Evolutionary conservation across 1,140 invertebrate species (phyloP).

Genomic region (Heliconius himera): DNA sequence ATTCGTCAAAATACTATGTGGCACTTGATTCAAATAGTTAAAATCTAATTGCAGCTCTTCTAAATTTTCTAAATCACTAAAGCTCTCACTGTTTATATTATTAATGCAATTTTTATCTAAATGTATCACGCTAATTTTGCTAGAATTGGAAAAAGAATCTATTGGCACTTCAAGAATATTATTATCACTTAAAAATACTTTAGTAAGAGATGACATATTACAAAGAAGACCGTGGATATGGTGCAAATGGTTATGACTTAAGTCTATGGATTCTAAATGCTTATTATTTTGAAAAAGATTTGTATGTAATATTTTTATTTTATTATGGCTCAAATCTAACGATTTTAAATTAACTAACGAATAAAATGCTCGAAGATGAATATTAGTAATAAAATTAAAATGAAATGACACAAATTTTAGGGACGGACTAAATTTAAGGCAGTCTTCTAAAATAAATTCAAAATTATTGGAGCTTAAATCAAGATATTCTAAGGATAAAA

Average conservation of each 20-base stretch:
- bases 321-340: constrained; percentile 93
- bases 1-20: constrained; percentile 75
- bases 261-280: constrained; percentile 89
- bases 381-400: constrained; percentile 90
- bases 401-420: constrained; percentile 91
- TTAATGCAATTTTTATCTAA: constrained; percentile 76
- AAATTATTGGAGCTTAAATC: constrained; percentile 95
- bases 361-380: constrained; percentile 90
- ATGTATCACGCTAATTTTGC: constrained; percentile 76
- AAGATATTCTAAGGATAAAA: constrained; percentile 88
- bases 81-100: constrained; percentile 77
- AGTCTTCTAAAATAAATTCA: constrained; percentile 88
- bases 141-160: constrained; percentile 91
- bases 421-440: constrained; percentile 92
- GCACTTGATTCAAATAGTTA: constrained; percentile 78
- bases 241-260: constrained; percentile 95
- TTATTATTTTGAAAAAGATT: constrained; percentile 89
- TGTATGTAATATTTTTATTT: constrained; percentile 89
- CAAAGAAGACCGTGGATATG: constrained; percentile 91
- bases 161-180: constrained; percentile 93
- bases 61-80: constrained; percentile 73
- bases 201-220: constrained; percentile 88
- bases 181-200: constrained; percentile 93
- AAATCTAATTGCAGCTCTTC: constrained; percentile 71
- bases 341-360: constrained; percentile 89